phyloP scores from a whole-genome alignment of 1,140 invertebrate species.

The Piezodorus guildinii region DNA sequence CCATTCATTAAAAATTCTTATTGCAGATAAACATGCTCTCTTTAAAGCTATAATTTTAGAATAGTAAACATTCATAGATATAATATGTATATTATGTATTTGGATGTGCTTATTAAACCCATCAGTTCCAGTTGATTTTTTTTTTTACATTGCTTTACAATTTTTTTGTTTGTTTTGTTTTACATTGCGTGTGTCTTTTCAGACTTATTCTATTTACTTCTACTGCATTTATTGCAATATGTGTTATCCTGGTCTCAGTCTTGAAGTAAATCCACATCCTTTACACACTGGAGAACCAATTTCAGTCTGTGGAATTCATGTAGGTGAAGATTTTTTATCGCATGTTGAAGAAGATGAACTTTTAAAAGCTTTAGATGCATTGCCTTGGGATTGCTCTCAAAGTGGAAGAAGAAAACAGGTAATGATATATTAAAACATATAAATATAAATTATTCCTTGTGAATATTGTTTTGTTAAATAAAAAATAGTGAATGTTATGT shows the following conservation, averaged over 20 bases:
- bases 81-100: too few relatives aligned
- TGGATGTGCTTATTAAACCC: too few relatives aligned
- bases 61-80: too few relatives aligned
- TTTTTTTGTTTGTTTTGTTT: slow-evolving; percentile 23
- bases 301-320: slow-evolving; percentile 55
- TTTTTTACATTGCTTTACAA: slow-evolving; percentile 24
- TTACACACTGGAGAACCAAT: slow-evolving; percentile 48
- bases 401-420: slow-evolving; percentile 90
- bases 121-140: slow-evolving; percentile 24
- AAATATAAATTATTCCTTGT: too few relatives aligned
- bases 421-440: too few relatives aligned
- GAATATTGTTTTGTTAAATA: too few relatives aligned
- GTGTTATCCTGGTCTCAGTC: slow-evolving; percentile 59
- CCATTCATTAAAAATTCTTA: too few relatives aligned
- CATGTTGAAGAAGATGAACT: slow-evolving; percentile 55
- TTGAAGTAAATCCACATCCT: slow-evolving; percentile 52
- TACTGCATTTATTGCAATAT: slow-evolving; percentile 65
- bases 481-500: too few relatives aligned
- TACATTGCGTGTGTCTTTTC: slow-evolving; percentile 31
- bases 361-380: slow-evolving; percentile 57
- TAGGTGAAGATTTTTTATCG: slow-evolving; percentile 63
- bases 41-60: too few relatives aligned
- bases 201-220: slow-evolving; percentile 48
- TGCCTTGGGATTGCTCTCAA: slow-evolving; percentile 85
- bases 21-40: too few relatives aligned